Evolutionary conservation across 2,888 invertebrate species (phyloP).

Genomic region (Tenthredo livida): DNA sequence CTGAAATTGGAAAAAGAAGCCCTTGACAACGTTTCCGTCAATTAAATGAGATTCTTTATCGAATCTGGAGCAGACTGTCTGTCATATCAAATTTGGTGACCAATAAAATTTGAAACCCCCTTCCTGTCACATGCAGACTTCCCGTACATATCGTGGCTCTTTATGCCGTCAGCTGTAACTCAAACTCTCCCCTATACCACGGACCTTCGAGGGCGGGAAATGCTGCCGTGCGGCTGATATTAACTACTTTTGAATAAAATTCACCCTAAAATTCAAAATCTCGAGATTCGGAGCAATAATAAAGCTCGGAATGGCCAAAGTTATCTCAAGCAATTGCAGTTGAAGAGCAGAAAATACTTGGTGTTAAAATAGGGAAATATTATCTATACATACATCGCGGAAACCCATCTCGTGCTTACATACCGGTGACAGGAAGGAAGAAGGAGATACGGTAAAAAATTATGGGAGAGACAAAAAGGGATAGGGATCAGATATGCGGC

Average conservation of each 20-base stretch:
- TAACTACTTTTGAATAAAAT: slow-evolving; percentile 37
- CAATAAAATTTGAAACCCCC: slow-evolving; percentile 50
- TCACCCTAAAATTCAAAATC: neutral
- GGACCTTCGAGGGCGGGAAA: slow-evolving; percentile 28
- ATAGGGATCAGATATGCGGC: neutral
- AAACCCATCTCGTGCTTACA: neutral
- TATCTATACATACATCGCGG: neutral
- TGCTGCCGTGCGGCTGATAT: slow-evolving; percentile 15
- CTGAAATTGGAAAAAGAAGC: neutral
- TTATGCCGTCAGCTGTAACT: slow-evolving; percentile 57
- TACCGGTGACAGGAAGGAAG: neutral
- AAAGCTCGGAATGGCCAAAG: slow-evolving; percentile 3
- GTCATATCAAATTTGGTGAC: slow-evolving; percentile 47
- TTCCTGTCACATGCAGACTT: slow-evolving; percentile 52
- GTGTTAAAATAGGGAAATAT: neutral
- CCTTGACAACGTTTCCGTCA: neutral
- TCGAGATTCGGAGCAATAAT: slow-evolving; percentile 6
- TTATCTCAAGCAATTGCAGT: neutral
- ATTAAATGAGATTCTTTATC: slow-evolving; percentile 28
- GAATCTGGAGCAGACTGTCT: slow-evolving; percentile 39
- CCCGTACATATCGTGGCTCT: slow-evolving; percentile 55
- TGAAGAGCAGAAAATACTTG: neutral
- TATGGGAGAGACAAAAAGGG: neutral
- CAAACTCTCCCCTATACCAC: slow-evolving; percentile 20
- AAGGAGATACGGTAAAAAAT: neutral